Evolutionary conservation across 1,140 invertebrate genomes (phyloP), one percentile per base, ranked within the genome.

Genomic region (Solenopsis fugax): DNA sequence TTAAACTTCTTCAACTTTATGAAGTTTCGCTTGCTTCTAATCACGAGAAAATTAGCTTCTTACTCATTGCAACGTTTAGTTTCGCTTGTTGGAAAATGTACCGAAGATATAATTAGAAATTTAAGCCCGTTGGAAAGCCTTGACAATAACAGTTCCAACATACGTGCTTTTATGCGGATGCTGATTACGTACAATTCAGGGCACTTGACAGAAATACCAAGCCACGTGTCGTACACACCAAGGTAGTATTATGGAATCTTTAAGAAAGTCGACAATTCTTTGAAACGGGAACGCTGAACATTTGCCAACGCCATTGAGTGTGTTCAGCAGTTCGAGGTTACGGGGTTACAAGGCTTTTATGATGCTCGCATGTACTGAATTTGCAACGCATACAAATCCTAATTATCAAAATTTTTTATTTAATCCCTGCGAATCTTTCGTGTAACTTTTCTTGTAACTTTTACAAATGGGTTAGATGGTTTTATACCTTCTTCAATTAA

Each of bases 291-390:
- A 84, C 80, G 18, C 41, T 84, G 69, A 75, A 84, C 52, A 84
- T 84, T 84, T 84, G 69, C 80, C 67, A 84, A 75, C 41, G 41
- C 54, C 24, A 37, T 34, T 52, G 41, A 81, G 45, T n/a, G 41
- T 73, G 54, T 84, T 73, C 54, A 75, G 50, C 78, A 48, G 80
- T 84, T 84, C 69, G 80, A 84, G 80, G 80, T 84, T 84, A 84
- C 54, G 80, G 69, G 56, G 80, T 84, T 84, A 84, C 69, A 84
- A 84, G 80, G 29, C 41, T 75, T 62, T 84, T 75, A 75, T 84
- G 41, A 84, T 62, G 69, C 54, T 45, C 69, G 69, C 29, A 73
- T 50, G 54, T 45, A 24, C 41, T 84, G 29, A 84, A 84, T 84
- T 60, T 75, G 41, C 41, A 75, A 71, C 16, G 24, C 16, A 50